Conservation (phyloP, 2,113 vertebrate species). For the Cricetomys ansorgei region DNA sequence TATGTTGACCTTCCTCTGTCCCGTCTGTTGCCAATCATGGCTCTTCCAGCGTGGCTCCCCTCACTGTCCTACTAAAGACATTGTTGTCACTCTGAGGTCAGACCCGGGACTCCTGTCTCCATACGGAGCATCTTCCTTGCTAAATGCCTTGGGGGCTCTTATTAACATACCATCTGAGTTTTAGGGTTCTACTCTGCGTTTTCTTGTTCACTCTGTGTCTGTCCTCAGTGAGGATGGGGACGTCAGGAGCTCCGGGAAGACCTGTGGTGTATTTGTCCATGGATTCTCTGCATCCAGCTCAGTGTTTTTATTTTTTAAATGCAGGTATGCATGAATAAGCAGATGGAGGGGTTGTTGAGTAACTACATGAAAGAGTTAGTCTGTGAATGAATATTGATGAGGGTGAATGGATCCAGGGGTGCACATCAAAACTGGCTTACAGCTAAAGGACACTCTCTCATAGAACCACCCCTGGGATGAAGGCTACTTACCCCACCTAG, state of each 20-base stretch:
- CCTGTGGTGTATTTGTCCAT: neutral
- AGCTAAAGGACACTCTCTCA: neutral
- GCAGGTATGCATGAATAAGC: neutral
- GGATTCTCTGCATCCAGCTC: too few species aligned
- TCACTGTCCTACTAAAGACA: neutral
- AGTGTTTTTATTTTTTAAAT: neutral
- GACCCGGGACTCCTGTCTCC: neutral
- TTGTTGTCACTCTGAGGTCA: neutral
- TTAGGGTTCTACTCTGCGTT: neutral
- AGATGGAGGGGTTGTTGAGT: neutral
- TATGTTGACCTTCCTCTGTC: neutral
- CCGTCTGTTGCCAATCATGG: neutral
- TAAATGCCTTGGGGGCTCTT: neutral
- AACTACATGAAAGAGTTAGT: neutral
- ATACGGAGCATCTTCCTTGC: neutral
- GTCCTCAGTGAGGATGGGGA: neutral
- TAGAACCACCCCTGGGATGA: neutral
- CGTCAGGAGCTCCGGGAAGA: neutral
- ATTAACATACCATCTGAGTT: neutral
- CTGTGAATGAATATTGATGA: neutral
- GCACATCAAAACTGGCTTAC: neutral
- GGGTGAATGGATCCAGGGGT: neutral
- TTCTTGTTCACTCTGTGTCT: neutral
- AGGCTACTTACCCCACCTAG: neutral
- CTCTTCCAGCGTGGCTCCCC: neutral